These are phyloP conservation scores for Schizaphis graminum DNA, from an alignment of 2,888 invertebrate species.

Conservation along the genomic window DNA sequence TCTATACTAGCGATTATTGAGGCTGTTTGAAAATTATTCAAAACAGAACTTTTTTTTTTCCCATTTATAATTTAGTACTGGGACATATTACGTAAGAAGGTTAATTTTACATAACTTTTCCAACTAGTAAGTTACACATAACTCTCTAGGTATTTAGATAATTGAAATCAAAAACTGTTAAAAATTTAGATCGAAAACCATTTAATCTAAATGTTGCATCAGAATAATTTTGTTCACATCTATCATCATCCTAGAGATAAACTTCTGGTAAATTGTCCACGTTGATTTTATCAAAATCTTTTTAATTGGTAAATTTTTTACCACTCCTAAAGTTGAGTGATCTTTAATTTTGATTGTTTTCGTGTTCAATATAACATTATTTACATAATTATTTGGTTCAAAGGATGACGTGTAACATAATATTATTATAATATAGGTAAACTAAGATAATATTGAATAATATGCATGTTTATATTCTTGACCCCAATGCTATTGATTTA, in stretches of 20 bases:
- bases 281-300: background rate
- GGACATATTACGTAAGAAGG: background rate
- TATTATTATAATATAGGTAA: background rate
- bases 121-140: background rate
- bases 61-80: background rate
- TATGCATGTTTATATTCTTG: background rate
- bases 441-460: background rate
- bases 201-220: background rate
- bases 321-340: background rate
- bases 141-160: background rate
- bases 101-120: background rate
- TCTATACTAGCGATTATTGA: background rate
- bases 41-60: background rate
- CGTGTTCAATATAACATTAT: background rate
- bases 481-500: background rate
- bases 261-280: background rate
- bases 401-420: background rate
- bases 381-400: background rate
- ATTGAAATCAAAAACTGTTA: background rate
- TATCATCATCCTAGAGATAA: background rate
- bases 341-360: background rate
- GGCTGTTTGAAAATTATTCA: background rate
- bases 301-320: background rate
- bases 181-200: background rate
- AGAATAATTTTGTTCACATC: background rate